Evolutionary conservation across 2,113 vertebrate species (phyloP).

Genomic region (Channa argus): DNA sequence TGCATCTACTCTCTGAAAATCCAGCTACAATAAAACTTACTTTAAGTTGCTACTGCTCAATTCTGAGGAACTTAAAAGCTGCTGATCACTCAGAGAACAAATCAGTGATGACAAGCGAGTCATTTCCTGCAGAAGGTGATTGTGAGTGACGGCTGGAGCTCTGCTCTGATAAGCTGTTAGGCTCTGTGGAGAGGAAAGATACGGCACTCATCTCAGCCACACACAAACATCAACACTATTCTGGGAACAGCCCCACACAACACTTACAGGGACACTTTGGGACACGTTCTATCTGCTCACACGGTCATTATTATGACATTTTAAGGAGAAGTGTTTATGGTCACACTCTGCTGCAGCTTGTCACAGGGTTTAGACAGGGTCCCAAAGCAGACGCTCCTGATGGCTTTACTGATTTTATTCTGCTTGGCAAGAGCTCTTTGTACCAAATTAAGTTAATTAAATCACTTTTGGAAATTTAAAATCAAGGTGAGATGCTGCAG

Average conservation of each 20-base stretch:
- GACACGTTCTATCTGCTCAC: neutral
- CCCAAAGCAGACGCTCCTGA: no score
- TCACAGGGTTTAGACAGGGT: no score
- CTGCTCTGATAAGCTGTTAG: neutral
- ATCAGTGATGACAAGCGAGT: neutral
- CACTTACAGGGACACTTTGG: neutral
- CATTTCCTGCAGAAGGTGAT: neutral
- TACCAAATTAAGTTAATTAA: no score
- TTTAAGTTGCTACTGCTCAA: no score
- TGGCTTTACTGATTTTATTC: no score
- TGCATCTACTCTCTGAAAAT: no score
- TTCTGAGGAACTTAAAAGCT: no score
- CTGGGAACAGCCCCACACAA: neutral
- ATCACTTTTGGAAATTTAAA: no score
- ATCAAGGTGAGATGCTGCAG: no score
- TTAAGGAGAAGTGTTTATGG: neutral
- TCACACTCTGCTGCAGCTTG: neutral
- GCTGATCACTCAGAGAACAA: neutral
- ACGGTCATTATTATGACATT: neutral
- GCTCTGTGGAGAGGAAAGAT: slow-evolving; percentile 3
- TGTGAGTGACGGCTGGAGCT: neutral
- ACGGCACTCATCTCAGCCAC: slow-evolving; percentile 25
- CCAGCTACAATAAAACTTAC: no score
- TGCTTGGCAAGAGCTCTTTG: no score
- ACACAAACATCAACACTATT: slow-evolving; percentile 17